Conservation (phyloP, 2,888 invertebrate genomes). For the Eremobia ochroleuca region DNA sequence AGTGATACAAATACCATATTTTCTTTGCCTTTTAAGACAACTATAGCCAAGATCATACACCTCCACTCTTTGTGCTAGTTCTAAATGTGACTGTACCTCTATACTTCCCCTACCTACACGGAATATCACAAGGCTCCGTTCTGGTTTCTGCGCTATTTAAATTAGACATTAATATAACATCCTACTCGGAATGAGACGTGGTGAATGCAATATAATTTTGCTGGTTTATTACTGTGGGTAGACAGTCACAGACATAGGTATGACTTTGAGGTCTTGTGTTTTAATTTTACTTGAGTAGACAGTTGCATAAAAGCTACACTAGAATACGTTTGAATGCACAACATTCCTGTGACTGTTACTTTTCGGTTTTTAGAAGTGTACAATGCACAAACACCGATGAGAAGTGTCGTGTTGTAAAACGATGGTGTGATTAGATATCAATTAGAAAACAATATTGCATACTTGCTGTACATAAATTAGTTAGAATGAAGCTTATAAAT, state of each 20-base stretch:
- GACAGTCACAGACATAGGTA: constrained; percentile 57
- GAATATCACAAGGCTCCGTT: constrained; percentile 79
- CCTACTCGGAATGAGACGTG: constrained; percentile 66
- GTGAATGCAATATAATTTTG: constrained; percentile 66
- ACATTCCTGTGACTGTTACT: neutral
- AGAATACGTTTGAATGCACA: neutral
- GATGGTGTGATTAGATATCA: too few species aligned
- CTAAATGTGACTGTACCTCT: constrained; percentile 15
- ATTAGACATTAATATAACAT: constrained; percentile 70
- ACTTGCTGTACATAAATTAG: neutral
- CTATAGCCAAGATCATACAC: constrained; percentile 26
- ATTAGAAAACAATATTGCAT: neutral
- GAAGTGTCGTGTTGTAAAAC: neutral
- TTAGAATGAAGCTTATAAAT: neutral
- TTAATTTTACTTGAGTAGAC: constrained; percentile 19
- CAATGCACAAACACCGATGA: neutral
- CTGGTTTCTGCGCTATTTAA: constrained; percentile 77
- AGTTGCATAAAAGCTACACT: neutral
- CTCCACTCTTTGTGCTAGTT: constrained; percentile 26
- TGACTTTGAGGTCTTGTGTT: constrained; percentile 63
- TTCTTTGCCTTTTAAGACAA: neutral
- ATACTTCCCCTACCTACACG: constrained; percentile 73
- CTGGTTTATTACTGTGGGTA: constrained; percentile 74
- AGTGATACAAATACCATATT: neutral
- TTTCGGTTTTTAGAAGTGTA: neutral